Evolutionary conservation across 1,140 invertebrate genomes (phyloP), one percentile per base, ranked within the genome.

Genomic region (Drosophila hydei): DNA sequence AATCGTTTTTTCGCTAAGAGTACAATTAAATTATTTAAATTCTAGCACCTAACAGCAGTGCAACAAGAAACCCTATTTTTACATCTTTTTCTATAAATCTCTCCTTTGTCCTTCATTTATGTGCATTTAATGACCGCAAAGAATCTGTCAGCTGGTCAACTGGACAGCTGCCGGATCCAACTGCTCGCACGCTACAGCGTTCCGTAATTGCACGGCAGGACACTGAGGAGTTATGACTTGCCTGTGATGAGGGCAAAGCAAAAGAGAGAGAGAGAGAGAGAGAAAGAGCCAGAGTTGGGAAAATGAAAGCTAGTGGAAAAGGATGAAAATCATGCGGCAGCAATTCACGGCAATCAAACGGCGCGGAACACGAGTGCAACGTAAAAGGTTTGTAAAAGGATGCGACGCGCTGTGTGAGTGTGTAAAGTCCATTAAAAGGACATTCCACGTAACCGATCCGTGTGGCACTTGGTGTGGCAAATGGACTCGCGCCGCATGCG

Each of bases 331-430:
- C 83, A 74, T 81, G 81, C 75, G 85, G 77, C 67, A 88, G 81
- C 81, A 63, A 88, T 87, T 88, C 78, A 87, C 83, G 78, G 75
- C 83, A 87, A 87, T 87, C 83, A 87, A 87, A 81, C 71, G 71
- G 79, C 76, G 81, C 67, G 65, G 74, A 77, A 87, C 81, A 80
- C 70, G 78, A 72, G 79, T 72, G 72, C 56, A 65, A 58, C 55
- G 51, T 77, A 72, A 77, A 77, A 77, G 75, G 75, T 77, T 77
- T 75, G 79, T 64, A 30, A 87, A 87, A 87, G 81, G 81, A 87
- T 87, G 63, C 77, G 58, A 58, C 45, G 50, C 52, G 40, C 40
- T 30, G 45, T 85, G 70, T 68, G 77, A 81, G 79, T 75, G 79
- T 79, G 76, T 67, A 65, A 68, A 87, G 81, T 87, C 81, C 83